Evolutionary conservation across 2,113 vertebrate genomes (phyloP).

Genomic region (Malurus elegans): DNA sequence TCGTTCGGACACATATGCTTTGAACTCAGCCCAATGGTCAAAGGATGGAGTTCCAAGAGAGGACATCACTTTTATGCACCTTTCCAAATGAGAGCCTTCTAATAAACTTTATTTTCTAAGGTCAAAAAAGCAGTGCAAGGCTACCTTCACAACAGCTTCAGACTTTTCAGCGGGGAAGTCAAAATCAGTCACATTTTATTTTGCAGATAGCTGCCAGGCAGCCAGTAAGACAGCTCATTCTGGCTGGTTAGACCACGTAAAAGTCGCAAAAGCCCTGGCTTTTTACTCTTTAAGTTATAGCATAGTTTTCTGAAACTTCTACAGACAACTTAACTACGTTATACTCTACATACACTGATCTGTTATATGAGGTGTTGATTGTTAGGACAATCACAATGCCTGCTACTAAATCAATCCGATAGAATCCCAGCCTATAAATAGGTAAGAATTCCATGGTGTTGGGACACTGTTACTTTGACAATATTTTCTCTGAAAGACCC

Average conservation of each 20-base stretch:
- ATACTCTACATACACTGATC: not conserved
- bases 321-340: not conserved
- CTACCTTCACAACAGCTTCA: not conserved
- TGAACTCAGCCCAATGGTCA: not conserved
- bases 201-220: not conserved
- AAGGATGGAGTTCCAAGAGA: not conserved
- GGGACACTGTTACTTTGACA: not conserved
- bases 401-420: not conserved
- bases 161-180: not conserved
- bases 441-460: not conserved
- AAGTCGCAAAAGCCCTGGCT: not conserved
- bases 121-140: not conserved
- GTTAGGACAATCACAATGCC: not conserved
- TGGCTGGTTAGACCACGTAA: not conserved
- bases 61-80: not conserved
- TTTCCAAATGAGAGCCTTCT: not conserved
- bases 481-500: not conserved
- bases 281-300: not conserved
- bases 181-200: not conserved
- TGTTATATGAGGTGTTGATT: not conserved
- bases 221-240: not conserved
- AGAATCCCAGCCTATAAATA: not conserved
- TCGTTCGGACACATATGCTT: not conserved
- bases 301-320: not conserved
- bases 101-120: not conserved